phyloP scores from a whole-genome alignment of 2,797 vertebrate genomes.

The Amniataba percoides region DNA sequence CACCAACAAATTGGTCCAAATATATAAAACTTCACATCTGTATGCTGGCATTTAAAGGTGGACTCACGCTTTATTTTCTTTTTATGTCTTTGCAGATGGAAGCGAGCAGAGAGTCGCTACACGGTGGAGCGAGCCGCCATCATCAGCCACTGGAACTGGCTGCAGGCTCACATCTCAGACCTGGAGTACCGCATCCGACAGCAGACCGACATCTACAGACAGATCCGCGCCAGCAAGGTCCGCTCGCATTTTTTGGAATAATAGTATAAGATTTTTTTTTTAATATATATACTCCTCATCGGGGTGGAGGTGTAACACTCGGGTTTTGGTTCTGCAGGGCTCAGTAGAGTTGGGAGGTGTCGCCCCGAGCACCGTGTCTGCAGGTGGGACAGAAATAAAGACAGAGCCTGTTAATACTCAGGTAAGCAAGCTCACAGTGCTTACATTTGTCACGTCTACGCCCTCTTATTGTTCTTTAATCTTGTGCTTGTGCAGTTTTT shows the following conservation, averaged over 20 bases:
- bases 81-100: slow-evolving; percentile 86
- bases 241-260: no score
- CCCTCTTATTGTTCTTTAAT: not conserved
- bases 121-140: slow-evolving; percentile 94
- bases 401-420: slow-evolving; percentile 78
- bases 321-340: slow-evolving; percentile 83
- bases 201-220: slow-evolving; percentile 97
- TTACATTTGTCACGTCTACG: not conserved
- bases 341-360: slow-evolving; percentile 91
- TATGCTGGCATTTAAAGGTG: not conserved
- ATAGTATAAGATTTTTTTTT: no score
- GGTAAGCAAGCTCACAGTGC: slow-evolving; percentile 49
- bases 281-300: not conserved
- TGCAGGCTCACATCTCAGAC: slow-evolving; percentile 98
- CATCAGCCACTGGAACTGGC: slow-evolving; percentile 99
- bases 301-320: not conserved
- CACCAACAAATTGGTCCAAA: not conserved
- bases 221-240: slow-evolving; percentile 95
- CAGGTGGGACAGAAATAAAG: slow-evolving; percentile 87
- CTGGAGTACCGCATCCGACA: slow-evolving; percentile 98
- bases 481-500: not conserved
- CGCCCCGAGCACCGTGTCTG: slow-evolving; percentile 74
- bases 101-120: slow-evolving; percentile 95
- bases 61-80: not conserved
- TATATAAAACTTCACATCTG: not conserved